Conservation (phyloP, 2,888 invertebrate genomes). For the Cerastoderma edule region DNA sequence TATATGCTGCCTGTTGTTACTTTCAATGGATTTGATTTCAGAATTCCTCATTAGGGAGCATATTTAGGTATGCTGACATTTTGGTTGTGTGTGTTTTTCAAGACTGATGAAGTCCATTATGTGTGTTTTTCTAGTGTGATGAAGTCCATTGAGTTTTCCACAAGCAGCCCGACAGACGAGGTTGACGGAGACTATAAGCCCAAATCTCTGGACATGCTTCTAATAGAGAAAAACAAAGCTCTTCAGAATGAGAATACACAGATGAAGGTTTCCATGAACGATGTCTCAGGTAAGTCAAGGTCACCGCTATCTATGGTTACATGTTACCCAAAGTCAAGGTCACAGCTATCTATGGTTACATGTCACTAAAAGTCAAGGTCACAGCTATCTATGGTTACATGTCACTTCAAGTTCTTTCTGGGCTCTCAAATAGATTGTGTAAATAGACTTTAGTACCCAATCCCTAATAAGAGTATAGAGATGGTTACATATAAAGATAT, state of each 20-base stretch:
- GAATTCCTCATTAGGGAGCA: too few species aligned
- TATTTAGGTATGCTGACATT: too few species aligned
- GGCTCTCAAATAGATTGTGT: too few species aligned
- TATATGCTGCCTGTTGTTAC: too few species aligned
- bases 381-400: neutral
- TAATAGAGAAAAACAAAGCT: constrained; percentile 91
- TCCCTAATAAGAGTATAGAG: too few species aligned
- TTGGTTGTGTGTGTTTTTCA: too few species aligned
- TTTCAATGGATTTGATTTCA: too few species aligned
- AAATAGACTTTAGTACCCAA: too few species aligned
- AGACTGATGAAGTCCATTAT: too few species aligned
- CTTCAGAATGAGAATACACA: constrained; percentile 87
- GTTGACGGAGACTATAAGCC: constrained; percentile 66
- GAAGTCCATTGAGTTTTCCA: constrained; percentile 90
- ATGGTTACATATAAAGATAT: too few species aligned
- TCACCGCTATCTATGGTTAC: constrained; percentile 3
- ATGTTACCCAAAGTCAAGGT: constrained; percentile 1
- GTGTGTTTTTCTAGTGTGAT: constrained; percentile 87
- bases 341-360: neutral
- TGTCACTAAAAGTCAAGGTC: neutral
- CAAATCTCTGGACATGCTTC: constrained; percentile 89
- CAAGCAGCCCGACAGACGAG: constrained; percentile 84
- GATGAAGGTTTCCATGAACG: constrained; percentile 83
- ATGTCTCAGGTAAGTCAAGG: constrained; percentile 82
- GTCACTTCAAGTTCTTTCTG: too few species aligned